A percentile compares a stretch with the other conserved stretches of the same genome.
These are phyloP conservation scores for Etheostoma cragini DNA, from an alignment of 2,113 vertebrate genomes.

Conservation along the genomic window DNA sequence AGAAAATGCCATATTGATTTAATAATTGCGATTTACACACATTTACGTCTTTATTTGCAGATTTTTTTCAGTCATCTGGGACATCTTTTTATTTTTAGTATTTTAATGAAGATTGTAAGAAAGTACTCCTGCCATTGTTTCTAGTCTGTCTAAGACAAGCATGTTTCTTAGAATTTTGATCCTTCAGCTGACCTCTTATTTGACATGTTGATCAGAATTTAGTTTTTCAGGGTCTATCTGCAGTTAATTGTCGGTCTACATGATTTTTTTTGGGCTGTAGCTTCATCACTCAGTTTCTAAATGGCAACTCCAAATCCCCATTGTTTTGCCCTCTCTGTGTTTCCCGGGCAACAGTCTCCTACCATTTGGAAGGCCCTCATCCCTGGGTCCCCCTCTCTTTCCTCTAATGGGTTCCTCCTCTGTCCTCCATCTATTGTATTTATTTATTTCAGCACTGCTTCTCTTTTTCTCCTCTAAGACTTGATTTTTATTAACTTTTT, in stretches of 20 bases:
- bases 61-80: neutral
- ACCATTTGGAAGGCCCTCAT: conserved; percentile 78
- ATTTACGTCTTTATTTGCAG: neutral
- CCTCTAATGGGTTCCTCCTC: conserved; percentile 66
- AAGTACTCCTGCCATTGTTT: neutral
- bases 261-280: conserved; percentile 24
- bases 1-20: neutral
- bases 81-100: neutral
- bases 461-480: conserved; percentile 16
- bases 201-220: conserved; percentile 35
- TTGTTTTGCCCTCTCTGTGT: conserved; percentile 80
- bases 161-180: neutral
- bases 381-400: conserved; percentile 67
- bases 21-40: neutral
- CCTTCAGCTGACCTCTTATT: conserved; percentile 20
- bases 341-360: conserved; percentile 78
- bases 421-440: conserved; percentile 40
- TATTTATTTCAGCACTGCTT: conserved; percentile 22
- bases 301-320: conserved; percentile 77
- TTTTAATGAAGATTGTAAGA: neutral
- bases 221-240: conserved; percentile 17
- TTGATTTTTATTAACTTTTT: conserved; percentile 2
- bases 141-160: neutral
- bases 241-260: conserved; percentile 30
- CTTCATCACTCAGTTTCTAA: conserved; percentile 56